phyloP scores from a whole-genome alignment of 2,113 vertebrate genomes.

The Cavia aperea region DNA sequence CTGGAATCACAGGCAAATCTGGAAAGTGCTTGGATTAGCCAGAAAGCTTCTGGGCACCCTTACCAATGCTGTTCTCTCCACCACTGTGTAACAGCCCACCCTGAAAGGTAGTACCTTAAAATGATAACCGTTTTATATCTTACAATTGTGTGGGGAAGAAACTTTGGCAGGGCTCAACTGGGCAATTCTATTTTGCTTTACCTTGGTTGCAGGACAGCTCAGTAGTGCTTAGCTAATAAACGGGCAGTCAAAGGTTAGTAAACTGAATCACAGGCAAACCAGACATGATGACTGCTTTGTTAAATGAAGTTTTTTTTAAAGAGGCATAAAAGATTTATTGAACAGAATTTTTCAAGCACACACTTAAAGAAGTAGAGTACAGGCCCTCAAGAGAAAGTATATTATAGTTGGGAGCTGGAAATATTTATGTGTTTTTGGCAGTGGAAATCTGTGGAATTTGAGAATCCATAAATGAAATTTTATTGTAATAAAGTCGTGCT shows the following conservation, averaged over 20 bases:
- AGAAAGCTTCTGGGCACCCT: not conserved
- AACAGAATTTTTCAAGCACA: not conserved
- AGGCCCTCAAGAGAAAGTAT: not conserved
- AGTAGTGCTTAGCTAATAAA: not conserved
- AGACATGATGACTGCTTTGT: not conserved
- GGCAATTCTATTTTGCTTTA: not conserved
- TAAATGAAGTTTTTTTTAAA: not conserved
- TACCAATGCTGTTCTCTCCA: not conserved
- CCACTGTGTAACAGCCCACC: not conserved
- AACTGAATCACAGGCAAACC: not conserved
- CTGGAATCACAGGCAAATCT: not conserved
- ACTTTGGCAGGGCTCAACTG: not conserved
- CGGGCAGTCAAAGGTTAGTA: not conserved
- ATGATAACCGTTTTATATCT: not conserved
- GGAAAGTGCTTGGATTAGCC: not conserved
- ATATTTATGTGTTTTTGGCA: not conserved
- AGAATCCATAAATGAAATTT: not conserved
- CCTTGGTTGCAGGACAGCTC: not conserved
- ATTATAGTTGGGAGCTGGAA: not conserved
- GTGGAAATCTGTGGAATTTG: not conserved
- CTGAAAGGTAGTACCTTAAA: not conserved
- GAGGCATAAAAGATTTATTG: not conserved
- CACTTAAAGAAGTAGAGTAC: not conserved
- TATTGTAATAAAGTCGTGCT: not conserved
- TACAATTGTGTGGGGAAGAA: not conserved